A percentile compares a stretch with the other conserved stretches of the same genome.
phyloP scores from a whole-genome alignment of 2,113 vertebrate species.

The Sceloporus undulatus region DNA sequence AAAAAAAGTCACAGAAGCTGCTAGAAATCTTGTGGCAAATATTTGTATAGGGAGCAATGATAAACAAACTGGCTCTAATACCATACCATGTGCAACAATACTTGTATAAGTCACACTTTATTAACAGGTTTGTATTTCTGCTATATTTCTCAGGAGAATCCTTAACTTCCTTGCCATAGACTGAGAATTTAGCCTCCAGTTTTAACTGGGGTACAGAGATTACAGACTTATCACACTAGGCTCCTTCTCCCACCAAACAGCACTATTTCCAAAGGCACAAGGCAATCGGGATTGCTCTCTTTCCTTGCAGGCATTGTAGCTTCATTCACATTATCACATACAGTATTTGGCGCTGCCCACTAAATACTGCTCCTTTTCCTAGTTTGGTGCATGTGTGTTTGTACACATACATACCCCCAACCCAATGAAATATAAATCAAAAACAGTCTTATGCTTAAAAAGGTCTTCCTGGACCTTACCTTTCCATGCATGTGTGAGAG shows the following conservation, averaged over 20 bases:
- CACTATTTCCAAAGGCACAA: no score
- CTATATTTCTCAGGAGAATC: slow-evolving; percentile 51
- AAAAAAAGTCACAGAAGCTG: background rate
- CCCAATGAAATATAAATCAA: no score
- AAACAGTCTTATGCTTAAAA: no score
- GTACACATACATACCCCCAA: no score
- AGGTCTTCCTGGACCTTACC: no score
- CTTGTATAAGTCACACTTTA: slow-evolving; percentile 53
- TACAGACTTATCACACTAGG: background rate
- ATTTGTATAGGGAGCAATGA: slow-evolving; percentile 41
- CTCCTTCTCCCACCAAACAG: no score
- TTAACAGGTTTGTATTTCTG: slow-evolving; percentile 61
- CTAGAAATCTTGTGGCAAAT: slow-evolving; percentile 44
- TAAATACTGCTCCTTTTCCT: no score
- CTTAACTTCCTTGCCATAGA: slow-evolving; percentile 46
- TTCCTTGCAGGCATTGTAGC: no score
- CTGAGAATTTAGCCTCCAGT: slow-evolving; percentile 50
- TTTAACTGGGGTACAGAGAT: slow-evolving; percentile 51
- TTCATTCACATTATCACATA: no score
- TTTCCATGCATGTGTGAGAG: no score
- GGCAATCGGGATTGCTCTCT: background rate
- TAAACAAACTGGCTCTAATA: slow-evolving; percentile 53
- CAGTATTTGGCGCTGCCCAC: no score
- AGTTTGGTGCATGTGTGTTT: no score
- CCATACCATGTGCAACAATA: slow-evolving; percentile 28